Base-by-base conservation (phyloP, 2,888 invertebrate genomes). In the Metalampra italica region DNA sequence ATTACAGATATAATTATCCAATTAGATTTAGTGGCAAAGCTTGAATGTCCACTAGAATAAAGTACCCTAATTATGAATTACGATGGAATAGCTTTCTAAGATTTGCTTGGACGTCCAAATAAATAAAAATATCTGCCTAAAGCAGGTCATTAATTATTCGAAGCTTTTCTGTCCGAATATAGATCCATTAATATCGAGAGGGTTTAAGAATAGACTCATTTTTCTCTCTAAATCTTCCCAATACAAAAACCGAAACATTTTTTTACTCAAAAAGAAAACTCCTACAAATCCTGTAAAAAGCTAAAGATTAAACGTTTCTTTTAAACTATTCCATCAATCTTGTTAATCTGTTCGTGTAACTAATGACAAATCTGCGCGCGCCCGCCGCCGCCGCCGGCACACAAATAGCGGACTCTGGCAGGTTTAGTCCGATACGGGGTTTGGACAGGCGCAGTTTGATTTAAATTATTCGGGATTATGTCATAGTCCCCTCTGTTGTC, bases 251-350 rank as follows among this genome's bases (percentile, higher is more conserved):
- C 41, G 30, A 47, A 47, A 30, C 29, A 11, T 43, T 47, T 15
- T 37, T 43, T 42, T 42, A n/a, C 7, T 36, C n/a, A n/a, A n/a
- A 42, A 40, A 8, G 22, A n/a, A 29, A 22, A 42, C 9, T 41
- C 22, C 5, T 4, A 11, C 5, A 1, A 39, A 13, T 39, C 39
- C 39, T 13, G 39, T 39, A 59, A 66, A 60, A 70, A 68, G 71
- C 59, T 67, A 65, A 67, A 74, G 73, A 72, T 73, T 71, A 68
- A 72, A 60, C 59, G 66, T 62, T 64, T 57, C 65, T 64, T 58
- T 46, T 59, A 56, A 63, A 68, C 61, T 64, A 55, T 61, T 59
- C 63, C 71, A 78, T 79, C 68, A 63, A 62, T 75, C 75, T 73
- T 61, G 68, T 71, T 75, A 71, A 68, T 66, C 63, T 65, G 39